These are phyloP conservation scores for Drosophila pegasa DNA, from an alignment of 2,888 invertebrate genomes.

Conservation along the genomic window DNA sequence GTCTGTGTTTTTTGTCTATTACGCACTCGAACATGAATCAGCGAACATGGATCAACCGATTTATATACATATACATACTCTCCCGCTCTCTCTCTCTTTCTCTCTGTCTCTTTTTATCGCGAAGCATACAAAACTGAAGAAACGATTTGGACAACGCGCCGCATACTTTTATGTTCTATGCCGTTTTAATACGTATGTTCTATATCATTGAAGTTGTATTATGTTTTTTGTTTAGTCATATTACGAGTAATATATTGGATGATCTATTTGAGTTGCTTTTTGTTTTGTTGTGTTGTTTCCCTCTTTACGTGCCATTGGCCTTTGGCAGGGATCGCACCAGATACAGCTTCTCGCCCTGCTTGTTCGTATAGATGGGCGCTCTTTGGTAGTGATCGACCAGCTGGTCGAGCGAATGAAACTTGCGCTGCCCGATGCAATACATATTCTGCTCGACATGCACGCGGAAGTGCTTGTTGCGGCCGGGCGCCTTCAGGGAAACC, in stretches of 20 bases:
- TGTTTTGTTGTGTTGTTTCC: not conserved
- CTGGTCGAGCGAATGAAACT: conserved; percentile 97
- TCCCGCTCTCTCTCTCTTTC: conserved; percentile 2
- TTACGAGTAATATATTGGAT: conserved; percentile 61
- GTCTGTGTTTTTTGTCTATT: conserved; percentile 48
- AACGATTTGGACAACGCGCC: conserved; percentile 34
- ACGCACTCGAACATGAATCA: conserved; percentile 37
- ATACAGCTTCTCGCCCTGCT: conserved; percentile 98
- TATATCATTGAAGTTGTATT: conserved; percentile 66
- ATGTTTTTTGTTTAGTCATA: conserved; percentile 45
- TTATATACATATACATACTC: conserved; percentile 47
- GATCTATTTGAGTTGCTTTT: conserved; percentile 19
- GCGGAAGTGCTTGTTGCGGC: conserved; percentile 99
- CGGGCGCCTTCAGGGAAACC: conserved; percentile 98
- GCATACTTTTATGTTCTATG: conserved; percentile 25
- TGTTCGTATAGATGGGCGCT: conserved; percentile 99
- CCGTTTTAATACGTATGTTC: conserved; percentile 39
- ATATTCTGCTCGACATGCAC: conserved; percentile 97
- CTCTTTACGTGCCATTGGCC: conserved; percentile 85
- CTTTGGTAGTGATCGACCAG: conserved; percentile 99
- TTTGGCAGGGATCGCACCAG: conserved; percentile 96
- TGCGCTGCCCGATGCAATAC: conserved; percentile 99
- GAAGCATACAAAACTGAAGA: conserved; percentile 48
- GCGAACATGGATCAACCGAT: conserved; percentile 47
- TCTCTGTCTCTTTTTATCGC: conserved; percentile 6